phyloP scores from a whole-genome alignment of 2,113 vertebrate genomes.

The Oryzias javanicus region DNA sequence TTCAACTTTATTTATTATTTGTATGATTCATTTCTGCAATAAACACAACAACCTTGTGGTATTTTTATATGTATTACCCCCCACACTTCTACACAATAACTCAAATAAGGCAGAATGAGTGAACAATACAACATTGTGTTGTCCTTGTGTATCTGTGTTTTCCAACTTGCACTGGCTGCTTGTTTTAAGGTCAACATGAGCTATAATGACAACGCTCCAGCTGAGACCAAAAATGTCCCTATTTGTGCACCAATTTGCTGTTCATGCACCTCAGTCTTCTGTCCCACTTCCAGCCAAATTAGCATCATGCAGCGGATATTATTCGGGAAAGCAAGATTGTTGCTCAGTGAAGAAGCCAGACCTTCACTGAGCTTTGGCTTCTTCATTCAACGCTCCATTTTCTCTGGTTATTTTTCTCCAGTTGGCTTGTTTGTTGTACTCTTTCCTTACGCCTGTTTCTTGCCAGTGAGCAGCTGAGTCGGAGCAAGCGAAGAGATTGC shows the following conservation, averaged over 20 bases:
- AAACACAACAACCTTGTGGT: too few relatives aligned
- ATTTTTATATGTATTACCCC: too few relatives aligned
- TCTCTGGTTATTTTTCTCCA: constrained; percentile 29
- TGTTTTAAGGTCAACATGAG: background rate
- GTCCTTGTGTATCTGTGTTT: background rate
- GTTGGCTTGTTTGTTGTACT: constrained; percentile 24
- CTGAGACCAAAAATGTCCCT: background rate
- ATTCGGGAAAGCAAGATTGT: constrained; percentile 27
- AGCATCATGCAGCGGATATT: constrained; percentile 1
- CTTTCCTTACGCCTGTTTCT: constrained; percentile 19
- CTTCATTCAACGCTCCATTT: constrained; percentile 22
- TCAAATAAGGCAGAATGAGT: too few relatives aligned
- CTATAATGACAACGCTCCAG: background rate
- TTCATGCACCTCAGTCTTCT: background rate
- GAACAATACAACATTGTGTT: too few relatives aligned
- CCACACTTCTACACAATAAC: too few relatives aligned
- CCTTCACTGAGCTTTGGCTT: constrained; percentile 7
- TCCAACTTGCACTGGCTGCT: background rate
- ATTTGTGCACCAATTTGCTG: constrained; percentile 9
- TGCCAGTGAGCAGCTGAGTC: constrained; percentile 38
- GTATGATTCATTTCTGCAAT: too few relatives aligned
- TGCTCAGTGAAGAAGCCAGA: constrained; percentile 15
- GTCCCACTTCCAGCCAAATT: constrained; percentile 21
- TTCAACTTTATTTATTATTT: too few relatives aligned
- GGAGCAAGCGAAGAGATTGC: constrained; percentile 30